Base-by-base conservation (phyloP, 1,140 invertebrate species). In the Rhyacophila brunnea region DNA sequence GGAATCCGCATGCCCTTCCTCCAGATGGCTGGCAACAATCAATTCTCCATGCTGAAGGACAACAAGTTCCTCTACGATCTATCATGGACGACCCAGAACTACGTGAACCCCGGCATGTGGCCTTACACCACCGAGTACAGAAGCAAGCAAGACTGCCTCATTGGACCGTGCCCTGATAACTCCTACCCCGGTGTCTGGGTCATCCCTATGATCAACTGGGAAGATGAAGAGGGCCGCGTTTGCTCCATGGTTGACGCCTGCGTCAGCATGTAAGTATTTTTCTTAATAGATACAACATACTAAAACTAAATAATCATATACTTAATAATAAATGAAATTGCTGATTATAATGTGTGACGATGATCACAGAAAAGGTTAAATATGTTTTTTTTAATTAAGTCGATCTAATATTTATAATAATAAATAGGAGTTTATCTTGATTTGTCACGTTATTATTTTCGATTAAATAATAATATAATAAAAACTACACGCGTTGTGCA, bases 51-150 rank as follows among this genome's bases (percentile, higher is more conserved):
- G 6, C 74, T 81, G 54, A 68, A 69, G 15, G 69, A 79, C 34
- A 62, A 71, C 57, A 79, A 75, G 10, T 70, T 88, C 6, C 58
- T 64, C 3, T 89, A 87, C 65, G 87, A 89, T 67, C 82, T 79
- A 43, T 85, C 82, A 5, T 85, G 85, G 84, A 82, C 82, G 4
- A 85, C 84, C 1, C 75, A 72, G 34, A 67, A 66, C 23, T 80
- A 74, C 47, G 74, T 71, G 10, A 69, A 82, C 51, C 85, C 82
- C 11, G 78, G 80, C 38, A 71, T 87, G 28, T 90, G 85, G 85
- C 88, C 88, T 0, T 90, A 89, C 66, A 89, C 87, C 1, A 68
- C 89, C 48, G 83, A 89, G 65, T 89, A 83, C 66, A 65, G 66
- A 1, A 80, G 78, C 2, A 74, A 66, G 56, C 85, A 87, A 67